phyloP scores from a whole-genome alignment of 2,888 invertebrate species.

The Gasteruption jaculator region DNA sequence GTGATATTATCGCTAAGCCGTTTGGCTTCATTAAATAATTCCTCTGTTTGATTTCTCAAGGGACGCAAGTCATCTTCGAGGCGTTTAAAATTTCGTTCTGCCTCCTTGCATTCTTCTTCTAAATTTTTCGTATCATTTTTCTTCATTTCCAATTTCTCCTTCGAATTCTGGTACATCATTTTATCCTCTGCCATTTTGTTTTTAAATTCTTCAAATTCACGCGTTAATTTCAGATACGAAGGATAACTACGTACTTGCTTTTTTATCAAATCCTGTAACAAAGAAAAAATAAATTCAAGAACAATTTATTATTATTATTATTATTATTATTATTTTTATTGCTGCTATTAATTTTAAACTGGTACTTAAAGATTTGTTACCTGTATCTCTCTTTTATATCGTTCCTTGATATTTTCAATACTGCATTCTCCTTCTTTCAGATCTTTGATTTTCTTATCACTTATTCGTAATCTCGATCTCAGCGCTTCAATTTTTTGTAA shows the following conservation, averaged over 20 bases:
- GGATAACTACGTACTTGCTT: conserved; percentile 38
- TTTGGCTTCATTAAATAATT: conserved; percentile 56
- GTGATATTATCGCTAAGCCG: conserved; percentile 56
- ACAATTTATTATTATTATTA: not conserved
- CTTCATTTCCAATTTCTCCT: conserved; percentile 27
- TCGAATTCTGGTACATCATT: conserved; percentile 30
- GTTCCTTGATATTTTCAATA: conserved; percentile 35
- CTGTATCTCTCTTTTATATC: conserved; percentile 30
- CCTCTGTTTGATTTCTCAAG: conserved; percentile 52
- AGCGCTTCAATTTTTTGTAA: conserved; percentile 31
- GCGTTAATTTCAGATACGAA: conserved; percentile 34
- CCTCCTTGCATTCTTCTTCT: conserved; percentile 34
- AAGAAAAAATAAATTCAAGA: conserved; percentile 9
- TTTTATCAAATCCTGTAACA: conserved; percentile 30
- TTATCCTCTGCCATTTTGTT: conserved; percentile 33
- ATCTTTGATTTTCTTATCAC: conserved; percentile 34
- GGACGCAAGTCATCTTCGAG: conserved; percentile 42
- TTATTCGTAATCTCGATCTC: conserved; percentile 33
- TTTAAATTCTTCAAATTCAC: conserved; percentile 35
- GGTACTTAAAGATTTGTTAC: conserved; percentile 24
- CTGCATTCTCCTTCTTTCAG: conserved; percentile 39
- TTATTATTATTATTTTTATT: conserved; percentile 8
- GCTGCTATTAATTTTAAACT: conserved; percentile 3
- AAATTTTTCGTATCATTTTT: conserved; percentile 44
- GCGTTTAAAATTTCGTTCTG: conserved; percentile 41